Evolutionary conservation across 2,888 invertebrate genomes (phyloP).

Genomic region (Boloria euphrosyne): DNA sequence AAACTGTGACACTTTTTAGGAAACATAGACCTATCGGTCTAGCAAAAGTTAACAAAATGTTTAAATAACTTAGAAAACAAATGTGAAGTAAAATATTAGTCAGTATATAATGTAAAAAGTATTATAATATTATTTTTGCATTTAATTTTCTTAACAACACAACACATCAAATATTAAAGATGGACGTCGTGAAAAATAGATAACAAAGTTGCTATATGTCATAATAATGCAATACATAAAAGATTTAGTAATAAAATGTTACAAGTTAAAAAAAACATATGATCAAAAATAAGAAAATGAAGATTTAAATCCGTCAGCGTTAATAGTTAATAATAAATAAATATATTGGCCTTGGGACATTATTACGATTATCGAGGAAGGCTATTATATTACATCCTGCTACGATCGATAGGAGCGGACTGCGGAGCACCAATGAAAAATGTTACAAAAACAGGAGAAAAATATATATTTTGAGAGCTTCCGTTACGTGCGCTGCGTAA

Average conservation of each 20-base stretch:
- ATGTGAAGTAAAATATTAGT: constrained; percentile 36
- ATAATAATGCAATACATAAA: constrained; percentile 13
- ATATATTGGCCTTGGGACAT: too few species aligned
- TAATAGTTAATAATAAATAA: too few species aligned
- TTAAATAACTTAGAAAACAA: constrained; percentile 46
- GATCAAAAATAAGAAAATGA: too few species aligned
- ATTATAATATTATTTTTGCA: constrained; percentile 52
- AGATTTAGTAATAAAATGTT: constrained; percentile 4
- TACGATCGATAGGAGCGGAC: too few species aligned
- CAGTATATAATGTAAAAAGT: constrained; percentile 39
- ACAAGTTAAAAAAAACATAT: neutral
- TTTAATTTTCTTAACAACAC: constrained; percentile 72
- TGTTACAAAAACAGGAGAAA: too few species aligned
- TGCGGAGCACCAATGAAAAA: too few species aligned
- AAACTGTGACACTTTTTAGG: constrained; percentile 74
- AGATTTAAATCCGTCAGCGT: too few species aligned
- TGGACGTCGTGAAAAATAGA: constrained; percentile 74
- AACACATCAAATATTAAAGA: constrained; percentile 80
- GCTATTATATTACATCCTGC: too few species aligned
- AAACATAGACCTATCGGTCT: constrained; percentile 49
- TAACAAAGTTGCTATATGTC: constrained; percentile 62
- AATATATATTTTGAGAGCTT: too few species aligned
- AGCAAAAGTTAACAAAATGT: constrained; percentile 32
- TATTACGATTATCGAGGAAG: too few species aligned
- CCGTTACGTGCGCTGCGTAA: too few species aligned